Percentiles rank a stretch among this genome's conserved stretches.
Evolutionary conservation across 2,888 invertebrate genomes (phyloP).

Genomic region (Phymatocera aterrima): DNA sequence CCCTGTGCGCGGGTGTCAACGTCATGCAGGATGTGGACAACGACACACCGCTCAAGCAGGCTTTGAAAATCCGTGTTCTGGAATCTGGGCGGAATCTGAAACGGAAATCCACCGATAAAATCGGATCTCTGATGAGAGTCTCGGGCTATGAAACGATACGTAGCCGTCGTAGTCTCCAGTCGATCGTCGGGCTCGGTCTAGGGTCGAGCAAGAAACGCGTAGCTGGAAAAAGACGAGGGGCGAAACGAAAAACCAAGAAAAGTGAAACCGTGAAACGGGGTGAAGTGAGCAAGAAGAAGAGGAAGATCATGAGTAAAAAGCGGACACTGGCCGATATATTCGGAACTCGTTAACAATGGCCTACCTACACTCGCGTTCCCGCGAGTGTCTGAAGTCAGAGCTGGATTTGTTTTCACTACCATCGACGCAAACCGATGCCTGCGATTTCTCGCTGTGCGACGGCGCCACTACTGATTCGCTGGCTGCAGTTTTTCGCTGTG

Average conservation of each 20-base stretch:
- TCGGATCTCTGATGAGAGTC: background rate
- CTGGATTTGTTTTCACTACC: slow-evolving; percentile 58
- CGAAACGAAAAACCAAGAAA: too few relatives aligned
- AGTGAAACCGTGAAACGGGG: too few relatives aligned
- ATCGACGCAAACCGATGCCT: slow-evolving; percentile 56
- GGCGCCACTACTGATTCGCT: too few relatives aligned
- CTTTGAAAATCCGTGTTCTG: background rate
- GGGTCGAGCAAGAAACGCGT: background rate
- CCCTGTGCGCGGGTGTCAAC: slow-evolving; percentile 1
- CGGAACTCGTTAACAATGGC: slow-evolving; percentile 53
- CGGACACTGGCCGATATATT: too few relatives aligned
- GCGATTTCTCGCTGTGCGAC: too few relatives aligned
- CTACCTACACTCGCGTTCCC: slow-evolving; percentile 52
- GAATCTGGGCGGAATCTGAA: slow-evolving; percentile 5
- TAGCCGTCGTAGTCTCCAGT: background rate
- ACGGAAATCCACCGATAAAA: background rate
- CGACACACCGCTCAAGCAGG: slow-evolving; percentile 31
- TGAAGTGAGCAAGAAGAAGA: too few relatives aligned
- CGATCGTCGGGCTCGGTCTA: background rate
- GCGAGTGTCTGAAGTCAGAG: slow-evolving; percentile 55
- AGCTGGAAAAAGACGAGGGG: too few relatives aligned
- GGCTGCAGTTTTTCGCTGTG: too few relatives aligned
- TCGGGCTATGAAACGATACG: background rate
- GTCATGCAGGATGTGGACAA: too few relatives aligned
- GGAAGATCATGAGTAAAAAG: too few relatives aligned